A percentile compares a stretch with the other conserved stretches of the same genome.
Evolutionary conservation across 2,113 vertebrate species (phyloP).

Genomic region (Strigops habroptila): DNA sequence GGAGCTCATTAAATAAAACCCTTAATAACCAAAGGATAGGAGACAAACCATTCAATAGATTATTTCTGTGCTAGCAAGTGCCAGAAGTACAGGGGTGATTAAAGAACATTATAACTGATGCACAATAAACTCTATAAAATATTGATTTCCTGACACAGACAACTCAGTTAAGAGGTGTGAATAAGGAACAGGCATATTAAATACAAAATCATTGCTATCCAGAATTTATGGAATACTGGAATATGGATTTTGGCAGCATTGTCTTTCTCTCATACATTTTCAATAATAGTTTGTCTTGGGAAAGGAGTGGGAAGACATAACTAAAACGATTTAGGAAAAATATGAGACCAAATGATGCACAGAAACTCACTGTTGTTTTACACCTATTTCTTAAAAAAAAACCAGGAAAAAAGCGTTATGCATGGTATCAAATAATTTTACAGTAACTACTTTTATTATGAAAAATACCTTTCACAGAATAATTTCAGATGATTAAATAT

Average conservation of each 20-base stretch:
- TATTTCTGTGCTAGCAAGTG: not conserved
- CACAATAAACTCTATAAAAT: not conserved
- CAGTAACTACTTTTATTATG: not conserved
- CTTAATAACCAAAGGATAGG: not conserved
- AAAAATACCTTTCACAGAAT: not conserved
- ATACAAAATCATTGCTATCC: not conserved
- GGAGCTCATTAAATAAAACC: not conserved
- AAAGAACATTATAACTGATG: not conserved
- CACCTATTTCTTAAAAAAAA: not conserved
- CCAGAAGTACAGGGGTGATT: not conserved
- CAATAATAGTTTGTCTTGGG: not conserved
- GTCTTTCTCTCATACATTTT: not conserved
- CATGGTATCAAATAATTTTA: not conserved
- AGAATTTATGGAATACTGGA: not conserved
- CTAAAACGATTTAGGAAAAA: not conserved
- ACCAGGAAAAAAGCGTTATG: not conserved
- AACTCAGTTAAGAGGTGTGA: not conserved
- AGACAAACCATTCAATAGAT: not conserved
- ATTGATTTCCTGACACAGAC: slow-evolving; percentile 4
- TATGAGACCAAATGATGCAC: not conserved
- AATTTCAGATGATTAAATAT: not conserved
- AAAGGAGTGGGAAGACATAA: not conserved
- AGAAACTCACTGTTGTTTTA: not conserved
- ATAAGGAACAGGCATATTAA: not conserved
- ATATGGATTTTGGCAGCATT: not conserved